Percentiles rank a stretch among this genome's conserved stretches.
Evolutionary conservation across 2,888 invertebrate genomes (phyloP).

Genomic region (Acleris cristana): DNA sequence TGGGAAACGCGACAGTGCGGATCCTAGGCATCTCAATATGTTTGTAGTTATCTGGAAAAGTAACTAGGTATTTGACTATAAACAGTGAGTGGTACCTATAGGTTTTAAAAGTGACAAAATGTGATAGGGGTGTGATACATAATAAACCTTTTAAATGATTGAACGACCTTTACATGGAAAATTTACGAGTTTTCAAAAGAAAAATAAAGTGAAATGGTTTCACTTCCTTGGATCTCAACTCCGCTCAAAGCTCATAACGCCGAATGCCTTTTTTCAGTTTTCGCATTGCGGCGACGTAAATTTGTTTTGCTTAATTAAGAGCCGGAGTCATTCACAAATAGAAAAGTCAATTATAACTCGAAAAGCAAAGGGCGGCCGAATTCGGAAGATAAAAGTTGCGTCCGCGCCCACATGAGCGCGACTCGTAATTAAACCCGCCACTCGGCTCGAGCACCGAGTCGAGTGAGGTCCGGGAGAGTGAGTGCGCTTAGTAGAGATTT

Average conservation of each 20-base stretch:
- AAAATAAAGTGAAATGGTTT: too few relatives aligned
- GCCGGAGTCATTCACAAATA: conserved; percentile 28
- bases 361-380: conserved; percentile 20
- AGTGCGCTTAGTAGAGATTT: too few relatives aligned
- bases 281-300: conserved; percentile 16
- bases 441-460: not conserved
- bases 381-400: conserved; percentile 32
- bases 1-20: not conserved
- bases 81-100: not conserved
- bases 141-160: too few relatives aligned
- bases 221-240: not conserved
- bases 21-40: not conserved
- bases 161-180: too few relatives aligned
- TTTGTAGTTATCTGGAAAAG: not conserved
- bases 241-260: conserved; percentile 18
- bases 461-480: too few relatives aligned
- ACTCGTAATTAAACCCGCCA: conserved; percentile 24
- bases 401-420: conserved; percentile 28
- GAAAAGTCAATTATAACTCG: conserved; percentile 33
- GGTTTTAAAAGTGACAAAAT: too few relatives aligned
- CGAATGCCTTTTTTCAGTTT: conserved; percentile 16
- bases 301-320: conserved; percentile 36
- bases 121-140: too few relatives aligned
- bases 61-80: too few relatives aligned
- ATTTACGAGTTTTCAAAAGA: too few relatives aligned